Percentiles rank a stretch among this genome's conserved stretches.
These are phyloP conservation scores for Pampus argenteus DNA, from an alignment of 2,797 vertebrate species.

Conservation along the genomic window DNA sequence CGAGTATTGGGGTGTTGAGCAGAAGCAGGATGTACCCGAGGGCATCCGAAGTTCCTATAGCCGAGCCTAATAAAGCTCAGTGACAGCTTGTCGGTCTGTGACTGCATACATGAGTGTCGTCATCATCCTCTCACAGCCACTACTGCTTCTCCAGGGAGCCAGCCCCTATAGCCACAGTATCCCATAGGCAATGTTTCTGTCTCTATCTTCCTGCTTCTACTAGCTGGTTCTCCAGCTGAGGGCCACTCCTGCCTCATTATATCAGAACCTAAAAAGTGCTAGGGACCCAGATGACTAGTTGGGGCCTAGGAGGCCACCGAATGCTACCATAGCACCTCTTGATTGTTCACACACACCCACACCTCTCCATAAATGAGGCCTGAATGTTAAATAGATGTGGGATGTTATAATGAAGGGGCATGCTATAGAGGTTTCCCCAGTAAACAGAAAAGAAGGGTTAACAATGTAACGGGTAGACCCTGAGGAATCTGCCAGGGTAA, in stretches of 20 bases:
- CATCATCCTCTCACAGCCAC: slow-evolving; percentile 32
- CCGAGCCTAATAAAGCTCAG: slow-evolving; percentile 52
- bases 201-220: slow-evolving; percentile 22
- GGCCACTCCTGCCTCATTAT: slow-evolving; percentile 54
- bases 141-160: slow-evolving; percentile 40
- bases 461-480: slow-evolving; percentile 48
- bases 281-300: slow-evolving; percentile 9
- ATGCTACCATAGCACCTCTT: slow-evolving; percentile 1
- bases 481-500: slow-evolving; percentile 45
- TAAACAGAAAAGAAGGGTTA: slow-evolving; percentile 37
- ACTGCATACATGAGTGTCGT: slow-evolving; percentile 23
- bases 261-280: slow-evolving; percentile 23
- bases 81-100: slow-evolving; percentile 10
- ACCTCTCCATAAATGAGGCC: slow-evolving; percentile 23
- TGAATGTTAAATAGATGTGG: slow-evolving; percentile 44
- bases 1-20: slow-evolving; percentile 11
- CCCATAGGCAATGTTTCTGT: slow-evolving; percentile 13
- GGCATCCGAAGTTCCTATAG: slow-evolving; percentile 33
- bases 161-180: slow-evolving; percentile 23
- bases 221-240: slow-evolving; percentile 34
- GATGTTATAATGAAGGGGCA: slow-evolving; percentile 20
- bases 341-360: slow-evolving; percentile 4
- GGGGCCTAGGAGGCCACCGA: slow-evolving; percentile 12
- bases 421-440: slow-evolving; percentile 3
- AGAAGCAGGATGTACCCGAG: slow-evolving; percentile 26